Conservation (phyloP, 2,797 vertebrate genomes). For the Phalanger gymnotis region DNA sequence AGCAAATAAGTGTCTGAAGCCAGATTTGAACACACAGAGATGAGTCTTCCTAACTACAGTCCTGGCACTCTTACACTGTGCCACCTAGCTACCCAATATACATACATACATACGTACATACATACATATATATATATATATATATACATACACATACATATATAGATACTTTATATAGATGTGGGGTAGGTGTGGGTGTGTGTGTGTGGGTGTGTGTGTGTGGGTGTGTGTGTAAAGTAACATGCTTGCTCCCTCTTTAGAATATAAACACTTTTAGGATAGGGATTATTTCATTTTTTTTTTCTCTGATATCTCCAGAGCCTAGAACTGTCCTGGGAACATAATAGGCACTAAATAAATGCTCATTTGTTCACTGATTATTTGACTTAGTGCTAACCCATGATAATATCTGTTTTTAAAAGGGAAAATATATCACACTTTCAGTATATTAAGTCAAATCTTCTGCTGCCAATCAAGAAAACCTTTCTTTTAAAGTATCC, state of each 20-base stretch:
- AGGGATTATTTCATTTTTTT: neutral
- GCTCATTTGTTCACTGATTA: neutral
- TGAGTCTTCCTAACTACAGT: too few relatives aligned
- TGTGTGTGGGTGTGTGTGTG: too few relatives aligned
- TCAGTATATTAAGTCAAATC: neutral
- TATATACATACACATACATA: too few relatives aligned
- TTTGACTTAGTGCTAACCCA: neutral
- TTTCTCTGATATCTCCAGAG: neutral
- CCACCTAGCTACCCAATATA: too few relatives aligned
- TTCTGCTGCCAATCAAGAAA: neutral
- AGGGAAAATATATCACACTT: neutral
- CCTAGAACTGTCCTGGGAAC: neutral
- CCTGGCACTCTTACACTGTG: neutral
- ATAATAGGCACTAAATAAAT: neutral
- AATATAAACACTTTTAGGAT: neutral
- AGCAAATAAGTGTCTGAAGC: too few relatives aligned
- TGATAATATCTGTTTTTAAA: neutral
- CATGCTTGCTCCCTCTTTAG: neutral
- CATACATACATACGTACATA: too few relatives aligned
- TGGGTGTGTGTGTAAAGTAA: too few relatives aligned
- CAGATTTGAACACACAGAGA: too few relatives aligned
- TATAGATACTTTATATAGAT: too few relatives aligned
- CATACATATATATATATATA: too few relatives aligned
- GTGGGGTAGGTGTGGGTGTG: too few relatives aligned
- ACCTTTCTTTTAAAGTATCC: neutral